Percentiles rank a stretch among this genome's conserved stretches.
phyloP scores from a whole-genome alignment of 2,113 vertebrate species.

The Pterophyllum scalare region DNA sequence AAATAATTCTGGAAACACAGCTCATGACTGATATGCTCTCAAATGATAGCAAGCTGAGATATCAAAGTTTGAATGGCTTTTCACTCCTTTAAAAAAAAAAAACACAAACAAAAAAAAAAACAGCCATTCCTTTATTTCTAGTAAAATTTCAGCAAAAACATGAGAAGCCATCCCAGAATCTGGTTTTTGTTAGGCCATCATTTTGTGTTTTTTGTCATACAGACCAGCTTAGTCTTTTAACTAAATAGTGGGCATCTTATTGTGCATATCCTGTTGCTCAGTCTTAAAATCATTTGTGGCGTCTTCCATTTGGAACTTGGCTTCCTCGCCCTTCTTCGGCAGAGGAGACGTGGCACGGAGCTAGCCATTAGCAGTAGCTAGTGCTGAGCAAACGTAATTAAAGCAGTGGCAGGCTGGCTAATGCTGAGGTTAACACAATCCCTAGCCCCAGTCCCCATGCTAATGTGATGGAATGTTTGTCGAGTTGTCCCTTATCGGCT shows the following conservation, averaged over 20 bases:
- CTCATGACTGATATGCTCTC: background rate
- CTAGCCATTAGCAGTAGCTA: slow-evolving; percentile 51
- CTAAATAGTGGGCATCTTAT: background rate
- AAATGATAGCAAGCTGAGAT: background rate
- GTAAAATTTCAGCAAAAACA: background rate
- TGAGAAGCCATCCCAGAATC: background rate
- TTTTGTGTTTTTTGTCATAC: background rate
- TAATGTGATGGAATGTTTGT: slow-evolving; percentile 68
- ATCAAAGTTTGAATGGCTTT: background rate
- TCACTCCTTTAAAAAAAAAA: background rate
- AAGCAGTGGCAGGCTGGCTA: slow-evolving; percentile 53
- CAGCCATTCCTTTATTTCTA: background rate
- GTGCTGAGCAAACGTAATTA: slow-evolving; percentile 73
- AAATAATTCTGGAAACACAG: background rate
- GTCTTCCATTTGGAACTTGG: slow-evolving; percentile 20
- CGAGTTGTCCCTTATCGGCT: slow-evolving; percentile 63
- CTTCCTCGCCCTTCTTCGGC: slow-evolving; percentile 9
- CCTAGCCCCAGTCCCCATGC: slow-evolving; percentile 40
- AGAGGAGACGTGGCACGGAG: slow-evolving; percentile 35
- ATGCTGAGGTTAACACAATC: slow-evolving; percentile 71
- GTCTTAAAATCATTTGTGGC: slow-evolving; percentile 4
- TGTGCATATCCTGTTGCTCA: slow-evolving; percentile 3
- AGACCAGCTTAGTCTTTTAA: background rate
- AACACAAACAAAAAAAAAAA: no score
- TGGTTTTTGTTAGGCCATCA: background rate